Conservation (phyloP, 2,113 vertebrate species). For the Rhea pennata region DNA sequence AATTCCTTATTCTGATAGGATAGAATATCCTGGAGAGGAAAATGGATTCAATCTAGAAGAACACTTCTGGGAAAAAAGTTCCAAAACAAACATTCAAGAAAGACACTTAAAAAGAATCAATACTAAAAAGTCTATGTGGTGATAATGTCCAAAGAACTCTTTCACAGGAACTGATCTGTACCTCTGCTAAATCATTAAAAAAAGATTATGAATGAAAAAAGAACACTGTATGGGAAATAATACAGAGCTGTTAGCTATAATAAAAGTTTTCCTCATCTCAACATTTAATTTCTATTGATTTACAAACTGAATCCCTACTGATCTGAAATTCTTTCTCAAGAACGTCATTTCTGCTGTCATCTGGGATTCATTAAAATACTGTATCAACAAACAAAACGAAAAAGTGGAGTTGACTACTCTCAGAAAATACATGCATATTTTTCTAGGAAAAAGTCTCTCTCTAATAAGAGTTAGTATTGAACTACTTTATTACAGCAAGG, state of each 20-base stretch:
- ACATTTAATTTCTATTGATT: not conserved
- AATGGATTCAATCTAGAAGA: not conserved
- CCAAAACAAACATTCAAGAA: not conserved
- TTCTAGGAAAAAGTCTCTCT: not conserved
- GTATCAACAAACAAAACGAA: not conserved
- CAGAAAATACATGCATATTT: not conserved
- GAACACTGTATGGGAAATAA: not conserved
- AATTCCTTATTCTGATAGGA: not conserved
- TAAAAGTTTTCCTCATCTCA: not conserved
- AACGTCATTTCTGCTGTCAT: not conserved
- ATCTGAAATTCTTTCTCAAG: not conserved
- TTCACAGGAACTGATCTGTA: not conserved
- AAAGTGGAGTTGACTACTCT: not conserved
- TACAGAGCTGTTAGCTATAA: not conserved
- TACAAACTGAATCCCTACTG: not conserved
- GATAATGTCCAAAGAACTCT: not conserved
- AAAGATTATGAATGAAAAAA: not conserved
- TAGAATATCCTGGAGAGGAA: not conserved
- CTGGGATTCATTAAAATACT: not conserved
- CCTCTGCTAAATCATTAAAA: not conserved
- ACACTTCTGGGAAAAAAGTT: not conserved
- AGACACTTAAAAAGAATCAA: not conserved
- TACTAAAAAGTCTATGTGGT: not conserved
- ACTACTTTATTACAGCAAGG: not conserved
- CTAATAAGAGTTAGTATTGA: not conserved